These are phyloP conservation scores for Globia sparganii DNA, from an alignment of 2,888 invertebrate species.

Conservation along the genomic window DNA sequence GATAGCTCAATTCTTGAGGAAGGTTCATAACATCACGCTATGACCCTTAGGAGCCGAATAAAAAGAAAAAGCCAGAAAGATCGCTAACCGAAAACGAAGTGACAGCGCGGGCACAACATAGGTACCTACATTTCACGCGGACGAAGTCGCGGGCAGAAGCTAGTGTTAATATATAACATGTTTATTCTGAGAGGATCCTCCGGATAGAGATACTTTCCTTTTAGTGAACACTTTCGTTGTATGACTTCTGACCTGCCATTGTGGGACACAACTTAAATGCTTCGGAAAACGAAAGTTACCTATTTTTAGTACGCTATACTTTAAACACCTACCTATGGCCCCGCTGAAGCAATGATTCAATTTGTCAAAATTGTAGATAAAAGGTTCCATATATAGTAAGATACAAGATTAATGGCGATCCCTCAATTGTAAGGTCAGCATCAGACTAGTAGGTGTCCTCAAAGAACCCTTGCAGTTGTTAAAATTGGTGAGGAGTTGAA, in stretches of 20 bases:
- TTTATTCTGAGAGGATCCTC: not conserved
- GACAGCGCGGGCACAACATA: not conserved
- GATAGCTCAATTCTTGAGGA: not conserved
- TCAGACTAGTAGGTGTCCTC: no score
- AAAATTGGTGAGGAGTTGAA: not conserved
- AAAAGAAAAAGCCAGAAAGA: not conserved
- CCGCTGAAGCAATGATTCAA: not conserved
- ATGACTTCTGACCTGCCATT: conserved; percentile 45
- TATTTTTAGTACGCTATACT: not conserved
- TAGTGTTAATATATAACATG: not conserved
- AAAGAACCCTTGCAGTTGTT: not conserved
- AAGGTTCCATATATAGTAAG: not conserved
- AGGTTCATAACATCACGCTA: not conserved
- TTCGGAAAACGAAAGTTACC: conserved; percentile 45
- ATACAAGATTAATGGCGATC: not conserved
- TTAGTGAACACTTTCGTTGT: conserved; percentile 35
- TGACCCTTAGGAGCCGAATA: not conserved
- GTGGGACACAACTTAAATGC: conserved; percentile 8
- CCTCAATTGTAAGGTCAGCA: not conserved
- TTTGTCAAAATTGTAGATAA: no score
- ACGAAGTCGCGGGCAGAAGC: not conserved
- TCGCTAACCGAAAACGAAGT: not conserved
- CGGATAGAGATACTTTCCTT: conserved; percentile 43
- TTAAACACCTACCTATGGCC: no score
- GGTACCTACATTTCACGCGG: not conserved